Base-by-base conservation (phyloP, 2,888 invertebrate species). In the Morpho helenor region DNA sequence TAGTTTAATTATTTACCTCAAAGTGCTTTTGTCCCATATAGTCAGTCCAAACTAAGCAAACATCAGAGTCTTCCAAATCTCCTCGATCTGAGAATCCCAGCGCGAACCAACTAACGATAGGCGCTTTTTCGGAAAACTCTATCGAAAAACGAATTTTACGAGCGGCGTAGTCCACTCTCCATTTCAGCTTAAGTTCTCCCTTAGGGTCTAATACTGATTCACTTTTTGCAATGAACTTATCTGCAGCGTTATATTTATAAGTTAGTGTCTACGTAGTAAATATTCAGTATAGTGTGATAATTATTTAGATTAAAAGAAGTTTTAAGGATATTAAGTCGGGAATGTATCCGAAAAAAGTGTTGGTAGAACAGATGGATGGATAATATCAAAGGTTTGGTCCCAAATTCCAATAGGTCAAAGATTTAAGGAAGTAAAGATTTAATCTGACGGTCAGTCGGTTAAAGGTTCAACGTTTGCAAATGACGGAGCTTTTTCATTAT, bases 81-180 rank as follows among this genome's bases (percentile, higher is more conserved):
- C 97, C 97, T 60, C 95, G 93, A 72, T 96, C 94, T 1, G 97
- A 97, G 84, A 97, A 97, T 43, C 97, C 97, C 52, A 97, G 73
- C 0, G 95, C 96, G 71, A 97, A 94, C 97, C 97, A 97, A 53
- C 91, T 91, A 69, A 83, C 81, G 0, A 77, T 75, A 8, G 91
- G 88, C 0, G 81, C 80, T 48, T 84, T 79, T 2, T 83, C 78
- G 0, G 92, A 86, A 48, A 93, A 71, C 53, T 91, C 82, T 10
- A 94, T 73, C 69, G 91, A 91, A 66, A 94, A 92, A 23, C 75
- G 72, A 53, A 90, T 80, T 66, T 80, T 84, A 52, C 71, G 71
- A 45, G 69, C 62, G 8, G 71, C 62, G 60, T 88, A 89, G 64
- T 89, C 79, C 7, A 87, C 82, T 65, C 72, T 68, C 90, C 90